Evolutionary conservation across 2,888 invertebrate species (phyloP).

Genomic region (Tanypteryx hageni): DNA sequence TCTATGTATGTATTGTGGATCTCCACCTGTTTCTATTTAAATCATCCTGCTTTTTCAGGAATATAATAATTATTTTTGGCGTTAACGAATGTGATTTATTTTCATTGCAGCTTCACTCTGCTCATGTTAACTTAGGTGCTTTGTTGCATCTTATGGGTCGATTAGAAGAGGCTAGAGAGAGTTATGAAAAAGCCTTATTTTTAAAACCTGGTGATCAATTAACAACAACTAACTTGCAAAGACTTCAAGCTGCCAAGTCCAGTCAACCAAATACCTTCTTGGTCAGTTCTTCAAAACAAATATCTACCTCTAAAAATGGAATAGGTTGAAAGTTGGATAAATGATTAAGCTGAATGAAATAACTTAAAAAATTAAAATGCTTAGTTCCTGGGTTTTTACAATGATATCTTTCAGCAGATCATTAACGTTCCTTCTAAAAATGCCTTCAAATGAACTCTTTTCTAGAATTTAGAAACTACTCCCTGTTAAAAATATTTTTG

Average conservation of each 20-base stretch:
- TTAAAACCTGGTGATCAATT: slow-evolving; percentile 75
- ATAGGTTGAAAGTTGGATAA: background rate
- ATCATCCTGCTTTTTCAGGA: background rate
- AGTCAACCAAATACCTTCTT: background rate
- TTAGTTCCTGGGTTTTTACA: too few species aligned
- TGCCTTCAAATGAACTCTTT: too few species aligned
- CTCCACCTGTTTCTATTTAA: background rate
- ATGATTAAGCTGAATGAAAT: too few species aligned
- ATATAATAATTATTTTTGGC: too few species aligned
- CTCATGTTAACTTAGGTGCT: slow-evolving; percentile 76
- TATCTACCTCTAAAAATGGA: background rate
- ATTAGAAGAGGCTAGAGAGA: slow-evolving; percentile 74
- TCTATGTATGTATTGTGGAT: background rate
- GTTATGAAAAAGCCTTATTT: slow-evolving; percentile 74
- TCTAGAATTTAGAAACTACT: too few species aligned
- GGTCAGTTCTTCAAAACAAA: background rate
- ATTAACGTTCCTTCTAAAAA: too few species aligned
- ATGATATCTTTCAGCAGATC: too few species aligned
- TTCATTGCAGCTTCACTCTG: slow-evolving; percentile 73
- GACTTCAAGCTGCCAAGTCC: slow-evolving; percentile 70
- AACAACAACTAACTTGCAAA: slow-evolving; percentile 74
- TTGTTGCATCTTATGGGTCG: slow-evolving; percentile 76
- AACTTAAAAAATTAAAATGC: too few species aligned
- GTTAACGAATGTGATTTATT: background rate
- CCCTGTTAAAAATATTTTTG: too few species aligned